phyloP scores from a whole-genome alignment of 2,888 invertebrate genomes.

The Strigamia transsilvanica region DNA sequence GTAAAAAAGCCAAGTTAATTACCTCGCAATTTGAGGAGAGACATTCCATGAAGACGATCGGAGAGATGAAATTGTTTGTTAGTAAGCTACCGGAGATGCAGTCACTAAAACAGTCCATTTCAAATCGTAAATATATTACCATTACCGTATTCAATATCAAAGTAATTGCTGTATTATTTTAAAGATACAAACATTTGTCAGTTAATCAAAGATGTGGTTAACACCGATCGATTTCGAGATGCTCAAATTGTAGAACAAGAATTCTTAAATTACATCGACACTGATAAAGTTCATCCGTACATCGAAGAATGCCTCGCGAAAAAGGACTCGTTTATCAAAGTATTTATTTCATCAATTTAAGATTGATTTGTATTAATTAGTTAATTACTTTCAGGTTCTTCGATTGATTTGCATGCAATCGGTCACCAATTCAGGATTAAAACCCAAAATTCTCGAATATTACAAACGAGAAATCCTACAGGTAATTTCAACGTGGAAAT shows the following conservation, averaged over 20 bases:
- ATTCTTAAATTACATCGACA: conserved; percentile 87
- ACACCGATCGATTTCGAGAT: conserved; percentile 79
- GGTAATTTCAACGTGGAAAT: conserved; percentile 59
- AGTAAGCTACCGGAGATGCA: conserved; percentile 86
- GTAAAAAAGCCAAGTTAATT: conserved; percentile 85
- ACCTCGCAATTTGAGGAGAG: conserved; percentile 81
- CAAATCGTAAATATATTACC: conserved; percentile 66
- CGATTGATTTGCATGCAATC: conserved; percentile 93
- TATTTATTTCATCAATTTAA: conserved; percentile 58
- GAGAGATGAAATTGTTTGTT: conserved; percentile 93
- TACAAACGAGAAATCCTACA: conserved; percentile 77
- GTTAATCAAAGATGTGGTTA: conserved; percentile 85
- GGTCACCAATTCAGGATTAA: conserved; percentile 89
- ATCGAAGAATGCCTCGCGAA: conserved; percentile 93
- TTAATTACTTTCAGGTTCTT: conserved; percentile 69
- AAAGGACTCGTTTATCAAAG: conserved; percentile 80
- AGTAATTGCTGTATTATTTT: background rate
- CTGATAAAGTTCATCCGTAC: conserved; percentile 85
- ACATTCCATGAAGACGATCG: conserved; percentile 84
- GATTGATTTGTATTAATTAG: background rate
- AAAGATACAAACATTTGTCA: conserved; percentile 88
- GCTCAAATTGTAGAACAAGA: conserved; percentile 87
- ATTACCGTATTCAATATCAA: too few species aligned
- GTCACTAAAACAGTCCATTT: conserved; percentile 83
- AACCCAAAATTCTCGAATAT: conserved; percentile 81